phyloP scores from a whole-genome alignment of 2,888 invertebrate genomes.

The Brenthis daphne region DNA sequence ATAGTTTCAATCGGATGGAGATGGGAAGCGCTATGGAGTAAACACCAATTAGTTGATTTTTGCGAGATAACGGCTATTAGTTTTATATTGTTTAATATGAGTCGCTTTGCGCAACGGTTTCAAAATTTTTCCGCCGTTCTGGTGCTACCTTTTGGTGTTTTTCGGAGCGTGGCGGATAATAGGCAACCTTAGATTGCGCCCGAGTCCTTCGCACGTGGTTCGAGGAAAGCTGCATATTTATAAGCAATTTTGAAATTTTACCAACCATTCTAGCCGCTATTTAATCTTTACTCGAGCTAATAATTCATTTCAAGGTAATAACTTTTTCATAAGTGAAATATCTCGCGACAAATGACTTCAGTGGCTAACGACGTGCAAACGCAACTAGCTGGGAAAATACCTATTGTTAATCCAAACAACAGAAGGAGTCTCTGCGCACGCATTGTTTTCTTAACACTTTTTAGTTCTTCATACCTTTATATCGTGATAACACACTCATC shows the following conservation, averaged over 20 bases:
- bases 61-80: conserved; percentile 75
- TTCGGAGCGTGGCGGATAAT: conserved; percentile 82
- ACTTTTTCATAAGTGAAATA: conserved; percentile 33
- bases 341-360: conserved; percentile 37
- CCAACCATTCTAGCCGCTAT: conserved; percentile 54
- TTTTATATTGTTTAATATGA: conserved; percentile 80
- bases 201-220: conserved; percentile 75
- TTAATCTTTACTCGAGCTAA: conserved; percentile 54
- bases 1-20: conserved; percentile 43
- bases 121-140: conserved; percentile 78
- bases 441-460: conserved; percentile 55
- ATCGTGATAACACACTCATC: conserved; percentile 52
- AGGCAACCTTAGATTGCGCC: conserved; percentile 79
- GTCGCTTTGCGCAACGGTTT: conserved; percentile 75
- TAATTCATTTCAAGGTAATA: conserved; percentile 55
- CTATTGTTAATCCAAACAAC: conserved; percentile 62
- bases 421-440: conserved; percentile 53
- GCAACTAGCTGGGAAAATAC: conserved; percentile 52
- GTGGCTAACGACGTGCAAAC: conserved; percentile 54
- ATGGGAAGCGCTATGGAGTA: conserved; percentile 56
- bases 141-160: conserved; percentile 78
- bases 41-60: conserved; percentile 78
- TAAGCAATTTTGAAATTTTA: conserved; percentile 67
- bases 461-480: conserved; percentile 27
- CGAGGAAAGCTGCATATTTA: conserved; percentile 77